phyloP scores from a whole-genome alignment of 2,888 invertebrate genomes.

The Bugulina stolonifera region DNA sequence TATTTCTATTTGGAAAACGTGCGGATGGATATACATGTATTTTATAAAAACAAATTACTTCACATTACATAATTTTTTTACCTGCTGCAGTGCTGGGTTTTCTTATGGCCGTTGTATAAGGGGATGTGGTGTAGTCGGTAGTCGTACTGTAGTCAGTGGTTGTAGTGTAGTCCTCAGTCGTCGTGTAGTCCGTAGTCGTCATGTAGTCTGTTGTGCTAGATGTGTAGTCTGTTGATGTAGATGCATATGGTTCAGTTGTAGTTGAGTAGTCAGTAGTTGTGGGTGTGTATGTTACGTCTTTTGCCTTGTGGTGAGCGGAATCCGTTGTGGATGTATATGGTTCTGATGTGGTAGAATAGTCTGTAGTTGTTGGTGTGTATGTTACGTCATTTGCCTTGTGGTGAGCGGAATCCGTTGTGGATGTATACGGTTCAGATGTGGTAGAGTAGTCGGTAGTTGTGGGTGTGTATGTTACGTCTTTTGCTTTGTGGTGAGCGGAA shows the following conservation, averaged over 20 bases:
- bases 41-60: too few species aligned
- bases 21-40: too few species aligned
- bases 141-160: not conserved
- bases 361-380: not conserved
- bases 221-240: not conserved
- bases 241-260: not conserved
- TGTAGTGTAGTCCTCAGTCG: not conserved
- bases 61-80: too few species aligned
- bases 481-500: not conserved
- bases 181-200: not conserved
- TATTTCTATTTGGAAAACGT: too few species aligned
- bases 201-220: not conserved
- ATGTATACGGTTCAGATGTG: too few species aligned
- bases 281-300: constrained; percentile 7
- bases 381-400: not conserved
- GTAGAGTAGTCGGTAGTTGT: not conserved
- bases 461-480: not conserved
- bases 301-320: too few species aligned
- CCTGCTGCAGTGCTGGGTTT: too few species aligned
- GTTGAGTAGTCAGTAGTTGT: not conserved
- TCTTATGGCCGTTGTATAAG: too few species aligned
- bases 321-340: too few species aligned
- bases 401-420: not conserved
- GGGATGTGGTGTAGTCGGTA: too few species aligned
- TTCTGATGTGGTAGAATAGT: not conserved